phyloP scores from a whole-genome alignment of 2,113 vertebrate species.

The Rhinolophus ferrumequinum region DNA sequence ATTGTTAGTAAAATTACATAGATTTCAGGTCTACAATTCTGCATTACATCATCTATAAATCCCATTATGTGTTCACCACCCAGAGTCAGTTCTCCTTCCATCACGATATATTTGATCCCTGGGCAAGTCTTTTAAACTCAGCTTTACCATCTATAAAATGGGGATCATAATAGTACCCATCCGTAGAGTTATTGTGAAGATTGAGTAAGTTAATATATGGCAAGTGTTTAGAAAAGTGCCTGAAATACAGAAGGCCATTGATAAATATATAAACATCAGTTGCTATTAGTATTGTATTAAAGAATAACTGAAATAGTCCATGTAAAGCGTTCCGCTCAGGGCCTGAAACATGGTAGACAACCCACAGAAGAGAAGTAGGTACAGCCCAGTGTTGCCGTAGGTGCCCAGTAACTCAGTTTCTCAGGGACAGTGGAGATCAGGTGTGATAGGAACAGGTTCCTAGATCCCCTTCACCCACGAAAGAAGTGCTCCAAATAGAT shows the following conservation, averaged over 20 bases:
- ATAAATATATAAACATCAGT: background rate
- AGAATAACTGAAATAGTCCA: background rate
- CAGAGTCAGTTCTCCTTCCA: too few relatives aligned
- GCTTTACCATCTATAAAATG: background rate
- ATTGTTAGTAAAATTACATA: too few relatives aligned
- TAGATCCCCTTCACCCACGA: background rate
- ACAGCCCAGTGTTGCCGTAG: background rate
- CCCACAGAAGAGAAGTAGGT: background rate
- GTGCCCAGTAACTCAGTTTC: background rate
- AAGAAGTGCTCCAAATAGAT: background rate
- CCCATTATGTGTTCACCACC: too few relatives aligned
- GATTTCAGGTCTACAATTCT: too few relatives aligned
- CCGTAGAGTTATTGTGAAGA: background rate
- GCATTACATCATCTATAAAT: too few relatives aligned
- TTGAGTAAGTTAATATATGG: background rate
- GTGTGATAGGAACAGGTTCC: background rate
- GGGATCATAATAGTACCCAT: background rate
- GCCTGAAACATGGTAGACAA: background rate
- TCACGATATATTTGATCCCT: too few relatives aligned
- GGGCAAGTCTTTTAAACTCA: background rate
- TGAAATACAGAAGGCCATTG: background rate
- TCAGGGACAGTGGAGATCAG: background rate
- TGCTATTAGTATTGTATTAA: background rate
- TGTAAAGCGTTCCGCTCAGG: background rate
- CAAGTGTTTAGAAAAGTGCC: background rate